These are phyloP conservation scores for Anguilla obscura DNA, from an alignment of 2,797 vertebrate species.

Conservation along the genomic window DNA sequence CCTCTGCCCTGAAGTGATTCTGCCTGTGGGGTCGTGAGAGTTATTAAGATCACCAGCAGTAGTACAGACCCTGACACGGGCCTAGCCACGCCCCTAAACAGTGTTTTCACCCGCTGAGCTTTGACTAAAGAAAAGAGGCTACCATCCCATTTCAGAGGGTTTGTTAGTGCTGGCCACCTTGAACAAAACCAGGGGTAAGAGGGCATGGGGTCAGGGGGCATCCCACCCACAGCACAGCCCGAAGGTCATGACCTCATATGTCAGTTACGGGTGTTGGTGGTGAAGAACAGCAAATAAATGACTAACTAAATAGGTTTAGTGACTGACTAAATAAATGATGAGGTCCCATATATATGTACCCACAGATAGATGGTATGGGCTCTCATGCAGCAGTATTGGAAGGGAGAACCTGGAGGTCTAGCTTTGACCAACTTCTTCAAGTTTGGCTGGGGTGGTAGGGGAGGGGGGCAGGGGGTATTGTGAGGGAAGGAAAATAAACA, in stretches of 20 bases:
- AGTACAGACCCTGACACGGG: neutral
- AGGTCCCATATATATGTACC: neutral
- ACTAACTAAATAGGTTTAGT: slow-evolving; percentile 18
- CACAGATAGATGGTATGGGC: neutral
- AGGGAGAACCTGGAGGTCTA: neutral
- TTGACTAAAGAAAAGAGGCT: slow-evolving; percentile 11
- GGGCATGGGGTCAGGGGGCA: slow-evolving; percentile 32
- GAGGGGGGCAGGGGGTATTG: neutral
- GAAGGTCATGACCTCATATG: slow-evolving; percentile 1
- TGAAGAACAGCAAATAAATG: slow-evolving; percentile 36
- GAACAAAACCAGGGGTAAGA: slow-evolving; percentile 28
- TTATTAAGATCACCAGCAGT: neutral
- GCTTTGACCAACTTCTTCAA: slow-evolving; percentile 9
- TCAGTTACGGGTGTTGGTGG: neutral
- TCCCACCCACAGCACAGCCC: slow-evolving; percentile 34
- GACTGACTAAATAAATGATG: slow-evolving; percentile 34
- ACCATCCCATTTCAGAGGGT: neutral
- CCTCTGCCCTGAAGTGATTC: neutral
- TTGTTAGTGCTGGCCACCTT: slow-evolving; percentile 13
- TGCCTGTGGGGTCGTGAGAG: neutral
- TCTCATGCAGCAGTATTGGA: neutral
- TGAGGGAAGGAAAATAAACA: slow-evolving; percentile 37
- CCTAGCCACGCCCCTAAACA: neutral
- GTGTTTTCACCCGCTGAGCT: slow-evolving; percentile 8
- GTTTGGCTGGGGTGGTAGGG: neutral